Evolutionary conservation across 2,113 vertebrate species (phyloP).

Genomic region (Barbus barbus): DNA sequence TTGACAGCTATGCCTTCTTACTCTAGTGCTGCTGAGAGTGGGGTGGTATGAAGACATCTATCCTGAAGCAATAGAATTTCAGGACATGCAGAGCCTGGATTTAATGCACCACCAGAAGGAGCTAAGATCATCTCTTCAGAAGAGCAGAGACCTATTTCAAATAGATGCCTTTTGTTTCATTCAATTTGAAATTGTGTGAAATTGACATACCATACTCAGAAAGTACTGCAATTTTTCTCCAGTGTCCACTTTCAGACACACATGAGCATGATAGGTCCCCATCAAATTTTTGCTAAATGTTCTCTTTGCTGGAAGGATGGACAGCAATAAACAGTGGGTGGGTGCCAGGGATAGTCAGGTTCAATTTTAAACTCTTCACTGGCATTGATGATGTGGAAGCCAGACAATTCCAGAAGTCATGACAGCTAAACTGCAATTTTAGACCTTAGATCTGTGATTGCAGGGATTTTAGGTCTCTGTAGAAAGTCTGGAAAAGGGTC

Average conservation of each 20-base stretch:
- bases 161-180: neutral
- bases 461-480: neutral
- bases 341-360: neutral
- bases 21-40: neutral
- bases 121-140: neutral
- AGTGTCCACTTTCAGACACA: conserved; percentile 5
- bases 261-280: neutral
- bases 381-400: neutral
- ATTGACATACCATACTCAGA: no score
- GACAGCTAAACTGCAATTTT: neutral
- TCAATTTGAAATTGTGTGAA: conserved; percentile 21
- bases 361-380: neutral
- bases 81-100: conserved; percentile 16
- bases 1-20: conserved; percentile 10
- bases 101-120: neutral
- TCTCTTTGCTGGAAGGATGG: neutral
- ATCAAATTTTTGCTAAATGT: neutral
- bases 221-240: conserved; percentile 9
- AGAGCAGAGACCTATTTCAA: conserved; percentile 13
- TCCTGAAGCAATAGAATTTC: conserved; percentile 12
- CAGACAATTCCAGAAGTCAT: neutral
- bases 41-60: conserved; percentile 11
- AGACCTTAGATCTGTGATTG: neutral
- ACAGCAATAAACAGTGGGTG: neutral
- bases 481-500: neutral